phyloP scores from a whole-genome alignment of 2,797 vertebrate species.

The Cirrhinus mrigala region DNA sequence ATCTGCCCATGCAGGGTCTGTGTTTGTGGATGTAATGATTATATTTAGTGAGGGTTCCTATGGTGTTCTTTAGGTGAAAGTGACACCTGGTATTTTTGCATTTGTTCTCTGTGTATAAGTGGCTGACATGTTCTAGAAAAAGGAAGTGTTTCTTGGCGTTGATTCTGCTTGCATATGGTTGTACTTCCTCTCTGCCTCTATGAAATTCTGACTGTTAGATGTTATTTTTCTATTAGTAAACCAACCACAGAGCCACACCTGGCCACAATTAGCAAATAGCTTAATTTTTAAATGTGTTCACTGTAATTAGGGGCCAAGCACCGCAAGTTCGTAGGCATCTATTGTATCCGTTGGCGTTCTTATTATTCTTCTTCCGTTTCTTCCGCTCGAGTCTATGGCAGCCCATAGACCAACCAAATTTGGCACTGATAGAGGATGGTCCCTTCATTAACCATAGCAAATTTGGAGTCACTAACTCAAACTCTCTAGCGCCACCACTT shows the following conservation, averaged over 20 bases:
- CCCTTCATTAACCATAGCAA: too few relatives aligned
- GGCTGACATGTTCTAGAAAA: not conserved
- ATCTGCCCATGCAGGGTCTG: not conserved
- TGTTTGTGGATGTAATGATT: not conserved
- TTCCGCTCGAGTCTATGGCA: too few relatives aligned
- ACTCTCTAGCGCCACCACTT: too few relatives aligned
- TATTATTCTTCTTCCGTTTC: too few relatives aligned
- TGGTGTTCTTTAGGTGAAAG: not conserved
- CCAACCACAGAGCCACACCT: not conserved
- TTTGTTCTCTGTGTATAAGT: not conserved
- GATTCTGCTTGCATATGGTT: not conserved
- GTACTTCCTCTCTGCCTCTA: not conserved
- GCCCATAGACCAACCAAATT: too few relatives aligned
- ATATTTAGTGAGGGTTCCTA: not conserved
- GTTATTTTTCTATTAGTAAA: not conserved
- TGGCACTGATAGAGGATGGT: too few relatives aligned
- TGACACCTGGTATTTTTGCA: slow-evolving; percentile 15
- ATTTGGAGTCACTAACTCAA: too few relatives aligned
- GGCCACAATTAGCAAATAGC: not conserved
- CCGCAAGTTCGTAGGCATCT: too few relatives aligned
- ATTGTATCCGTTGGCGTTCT: too few relatives aligned
- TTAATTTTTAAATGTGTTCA: not conserved
- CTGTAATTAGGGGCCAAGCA: too few relatives aligned
- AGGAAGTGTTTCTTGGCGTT: not conserved
- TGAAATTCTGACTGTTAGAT: not conserved